These are phyloP conservation scores for Fragum whitleyi DNA, from an alignment of 2,888 invertebrate species.

Conservation along the genomic window DNA sequence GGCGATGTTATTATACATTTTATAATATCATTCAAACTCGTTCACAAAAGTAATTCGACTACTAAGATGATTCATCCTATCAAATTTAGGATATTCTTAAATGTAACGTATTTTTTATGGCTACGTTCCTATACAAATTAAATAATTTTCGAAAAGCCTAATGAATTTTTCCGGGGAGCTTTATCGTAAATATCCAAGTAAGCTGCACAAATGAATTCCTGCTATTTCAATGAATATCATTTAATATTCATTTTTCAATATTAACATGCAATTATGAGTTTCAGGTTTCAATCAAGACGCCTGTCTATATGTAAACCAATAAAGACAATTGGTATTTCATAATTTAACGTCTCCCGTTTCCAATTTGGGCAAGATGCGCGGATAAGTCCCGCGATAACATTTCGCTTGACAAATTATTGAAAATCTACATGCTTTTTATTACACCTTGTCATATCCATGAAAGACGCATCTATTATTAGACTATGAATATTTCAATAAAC, in stretches of 20 bases:
- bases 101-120: too few relatives aligned
- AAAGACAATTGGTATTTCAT: conserved; percentile 5
- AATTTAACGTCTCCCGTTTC: conserved; percentile 8
- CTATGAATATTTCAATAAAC: neutral
- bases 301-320: neutral
- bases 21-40: too few relatives aligned
- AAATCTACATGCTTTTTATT: conserved; percentile 1
- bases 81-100: too few relatives aligned
- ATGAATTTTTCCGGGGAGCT: too few relatives aligned
- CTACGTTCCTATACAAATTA: too few relatives aligned
- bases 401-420: conserved; percentile 15
- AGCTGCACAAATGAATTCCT: too few relatives aligned
- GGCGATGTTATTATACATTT: too few relatives aligned
- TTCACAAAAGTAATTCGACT: too few relatives aligned
- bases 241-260: neutral
- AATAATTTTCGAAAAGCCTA: too few relatives aligned
- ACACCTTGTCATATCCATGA: neutral
- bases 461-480: neutral
- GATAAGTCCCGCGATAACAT: conserved; percentile 7
- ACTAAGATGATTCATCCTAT: too few relatives aligned
- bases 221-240: too few relatives aligned
- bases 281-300: neutral
- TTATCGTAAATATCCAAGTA: too few relatives aligned
- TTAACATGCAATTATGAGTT: neutral
- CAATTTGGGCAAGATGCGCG: neutral